phyloP scores from a whole-genome alignment of 2,113 vertebrate genomes.

The Paracanthobrama guichenoti region DNA sequence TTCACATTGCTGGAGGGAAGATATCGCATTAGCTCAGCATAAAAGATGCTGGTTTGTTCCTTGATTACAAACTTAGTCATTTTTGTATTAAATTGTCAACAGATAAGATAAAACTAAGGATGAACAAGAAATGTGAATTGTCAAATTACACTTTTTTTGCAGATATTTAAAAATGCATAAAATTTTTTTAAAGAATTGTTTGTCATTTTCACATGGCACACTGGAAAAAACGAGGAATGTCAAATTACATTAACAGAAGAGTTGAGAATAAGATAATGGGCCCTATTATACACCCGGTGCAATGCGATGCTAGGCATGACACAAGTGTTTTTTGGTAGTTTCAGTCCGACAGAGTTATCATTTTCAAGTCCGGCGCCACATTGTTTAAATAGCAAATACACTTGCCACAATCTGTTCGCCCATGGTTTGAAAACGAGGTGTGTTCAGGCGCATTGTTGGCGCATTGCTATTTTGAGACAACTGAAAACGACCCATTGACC shows the following conservation, averaged over 20 bases:
- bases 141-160: not conserved
- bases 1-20: not conserved
- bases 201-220: not conserved
- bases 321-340: too few species aligned
- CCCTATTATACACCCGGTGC: too few species aligned
- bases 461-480: too few species aligned
- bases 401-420: too few species aligned
- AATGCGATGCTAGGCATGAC: too few species aligned
- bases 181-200: not conserved
- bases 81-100: not conserved
- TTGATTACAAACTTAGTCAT: not conserved
- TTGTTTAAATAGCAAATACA: too few species aligned
- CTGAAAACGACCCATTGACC: too few species aligned
- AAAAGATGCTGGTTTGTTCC: constrained; percentile 5
- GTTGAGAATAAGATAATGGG: not conserved
- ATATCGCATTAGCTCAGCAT: constrained; percentile 26
- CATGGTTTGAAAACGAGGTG: too few species aligned
- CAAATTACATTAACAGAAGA: not conserved
- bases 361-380: too few species aligned
- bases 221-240: not conserved
- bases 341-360: too few species aligned
- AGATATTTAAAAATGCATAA: not conserved
- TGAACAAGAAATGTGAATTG: not conserved
- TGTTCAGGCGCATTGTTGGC: too few species aligned
- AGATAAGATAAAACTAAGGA: not conserved